Conservation (phyloP, 2,113 vertebrate genomes). For the Brachyistius frenatus region DNA sequence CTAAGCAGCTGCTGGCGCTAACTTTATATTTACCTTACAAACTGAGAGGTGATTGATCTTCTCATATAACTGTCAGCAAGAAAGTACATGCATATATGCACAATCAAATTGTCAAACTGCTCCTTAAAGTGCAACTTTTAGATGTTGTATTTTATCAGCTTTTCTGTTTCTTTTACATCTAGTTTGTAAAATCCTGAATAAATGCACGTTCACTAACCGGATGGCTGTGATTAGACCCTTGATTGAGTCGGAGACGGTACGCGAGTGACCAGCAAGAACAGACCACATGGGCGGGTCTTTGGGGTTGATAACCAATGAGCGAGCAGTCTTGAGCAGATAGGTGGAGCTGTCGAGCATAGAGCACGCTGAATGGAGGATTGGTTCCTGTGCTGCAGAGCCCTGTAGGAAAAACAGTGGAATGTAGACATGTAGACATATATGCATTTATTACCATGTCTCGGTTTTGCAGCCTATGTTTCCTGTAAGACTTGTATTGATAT, state of each 20-base stretch:
- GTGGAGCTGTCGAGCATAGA: conserved; percentile 98
- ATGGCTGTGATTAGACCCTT: conserved; percentile 98
- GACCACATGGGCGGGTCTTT: conserved; percentile 98
- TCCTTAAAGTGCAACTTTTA: not conserved
- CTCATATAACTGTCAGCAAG: too few species aligned
- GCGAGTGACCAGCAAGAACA: conserved; percentile 94
- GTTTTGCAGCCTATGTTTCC: not conserved
- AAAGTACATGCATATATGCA: not conserved
- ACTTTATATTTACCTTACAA: not conserved
- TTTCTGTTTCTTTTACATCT: not conserved
- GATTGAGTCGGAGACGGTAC: conserved; percentile 97
- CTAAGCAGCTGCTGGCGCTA: not conserved
- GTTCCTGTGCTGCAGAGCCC: conserved; percentile 95
- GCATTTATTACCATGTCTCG: not conserved
- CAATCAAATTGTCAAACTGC: not conserved
- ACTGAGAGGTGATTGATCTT: not conserved
- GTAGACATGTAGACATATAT: not conserved
- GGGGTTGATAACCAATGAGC: conserved; percentile 95
- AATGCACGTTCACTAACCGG: conserved; percentile 84
- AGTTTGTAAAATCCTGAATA: not conserved
- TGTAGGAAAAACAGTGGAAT: conserved; percentile 55
- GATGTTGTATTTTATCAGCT: too few species aligned
- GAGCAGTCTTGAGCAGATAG: conserved; percentile 91
- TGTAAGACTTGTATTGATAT: not conserved
- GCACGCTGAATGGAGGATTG: conserved; percentile 92